A percentile compares a stretch with the other conserved stretches of the same genome.
These are phyloP conservation scores for Rhinoptilus africanus DNA, from an alignment of 2,113 vertebrate species.

Conservation along the genomic window DNA sequence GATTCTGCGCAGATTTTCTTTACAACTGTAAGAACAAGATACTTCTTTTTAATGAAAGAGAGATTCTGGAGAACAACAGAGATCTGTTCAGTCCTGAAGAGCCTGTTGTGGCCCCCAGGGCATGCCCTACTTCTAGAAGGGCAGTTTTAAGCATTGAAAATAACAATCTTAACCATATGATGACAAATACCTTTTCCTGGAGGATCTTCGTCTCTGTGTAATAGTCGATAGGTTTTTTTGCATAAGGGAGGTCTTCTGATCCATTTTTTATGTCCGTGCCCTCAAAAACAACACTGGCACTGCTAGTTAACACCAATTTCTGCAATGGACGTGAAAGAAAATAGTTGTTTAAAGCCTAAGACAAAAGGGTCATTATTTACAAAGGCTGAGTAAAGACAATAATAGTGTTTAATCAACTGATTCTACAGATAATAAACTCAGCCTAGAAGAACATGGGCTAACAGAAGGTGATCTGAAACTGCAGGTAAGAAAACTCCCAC, in stretches of 20 bases:
- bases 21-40: not conserved
- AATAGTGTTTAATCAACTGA: not conserved
- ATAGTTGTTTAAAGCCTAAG: not conserved
- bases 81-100: not conserved
- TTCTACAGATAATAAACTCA: not conserved
- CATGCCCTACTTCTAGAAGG: not conserved
- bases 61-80: not conserved
- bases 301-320: constrained; percentile 95
- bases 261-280: constrained; percentile 92
- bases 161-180: not conserved
- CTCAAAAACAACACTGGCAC: constrained; percentile 95
- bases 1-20: not conserved
- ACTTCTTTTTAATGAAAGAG: not conserved
- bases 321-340: constrained; percentile 37
- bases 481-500: not conserved
- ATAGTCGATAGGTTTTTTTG: constrained; percentile 90
- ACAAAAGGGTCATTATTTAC: not conserved
- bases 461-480: not conserved
- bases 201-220: constrained; percentile 97
- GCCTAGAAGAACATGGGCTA: not conserved
- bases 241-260: constrained; percentile 91
- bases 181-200: constrained; percentile 87
- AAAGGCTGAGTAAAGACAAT: not conserved
- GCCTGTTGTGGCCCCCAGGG: not conserved
- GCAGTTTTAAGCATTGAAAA: not conserved